Conservation (phyloP, 1,140 invertebrate species). For the Rhagoletis zephyria region DNA sequence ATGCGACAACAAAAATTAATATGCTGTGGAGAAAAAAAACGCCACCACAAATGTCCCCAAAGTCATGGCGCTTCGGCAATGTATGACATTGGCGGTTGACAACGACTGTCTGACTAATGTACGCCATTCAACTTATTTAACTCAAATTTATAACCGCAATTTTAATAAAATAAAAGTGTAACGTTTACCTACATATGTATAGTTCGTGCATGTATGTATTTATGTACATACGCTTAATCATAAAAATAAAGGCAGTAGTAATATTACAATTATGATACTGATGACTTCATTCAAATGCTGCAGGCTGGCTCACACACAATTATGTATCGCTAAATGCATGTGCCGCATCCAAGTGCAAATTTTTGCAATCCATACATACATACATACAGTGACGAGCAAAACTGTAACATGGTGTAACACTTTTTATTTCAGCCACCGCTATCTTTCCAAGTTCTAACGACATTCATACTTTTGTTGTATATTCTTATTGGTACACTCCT, state of each 20-base stretch:
- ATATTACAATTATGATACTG: not conserved
- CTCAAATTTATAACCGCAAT: conserved; percentile 2
- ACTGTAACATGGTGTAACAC: too few relatives aligned
- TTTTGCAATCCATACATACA: not conserved
- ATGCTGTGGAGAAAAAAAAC: not conserved
- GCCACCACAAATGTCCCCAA: conserved; percentile 30
- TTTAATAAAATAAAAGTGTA: not conserved
- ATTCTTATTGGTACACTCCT: too few relatives aligned
- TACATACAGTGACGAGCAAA: not conserved
- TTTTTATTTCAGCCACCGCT: too few relatives aligned
- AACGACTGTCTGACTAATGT: not conserved
- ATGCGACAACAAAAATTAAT: not conserved
- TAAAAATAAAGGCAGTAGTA: not conserved
- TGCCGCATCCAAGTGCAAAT: not conserved
- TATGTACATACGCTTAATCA: not conserved
- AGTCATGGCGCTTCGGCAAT: conserved; percentile 12
- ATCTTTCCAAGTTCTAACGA: too few relatives aligned
- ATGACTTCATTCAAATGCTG: not conserved
- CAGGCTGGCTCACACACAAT: not conserved
- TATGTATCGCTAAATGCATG: not conserved
- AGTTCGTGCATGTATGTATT: not conserved
- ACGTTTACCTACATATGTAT: too few relatives aligned
- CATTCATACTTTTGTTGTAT: too few relatives aligned
- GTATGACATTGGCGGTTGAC: not conserved
- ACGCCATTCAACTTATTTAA: not conserved